Base-by-base conservation (phyloP, 2,113 vertebrate genomes). In the Illadopsis cleaveri region DNA sequence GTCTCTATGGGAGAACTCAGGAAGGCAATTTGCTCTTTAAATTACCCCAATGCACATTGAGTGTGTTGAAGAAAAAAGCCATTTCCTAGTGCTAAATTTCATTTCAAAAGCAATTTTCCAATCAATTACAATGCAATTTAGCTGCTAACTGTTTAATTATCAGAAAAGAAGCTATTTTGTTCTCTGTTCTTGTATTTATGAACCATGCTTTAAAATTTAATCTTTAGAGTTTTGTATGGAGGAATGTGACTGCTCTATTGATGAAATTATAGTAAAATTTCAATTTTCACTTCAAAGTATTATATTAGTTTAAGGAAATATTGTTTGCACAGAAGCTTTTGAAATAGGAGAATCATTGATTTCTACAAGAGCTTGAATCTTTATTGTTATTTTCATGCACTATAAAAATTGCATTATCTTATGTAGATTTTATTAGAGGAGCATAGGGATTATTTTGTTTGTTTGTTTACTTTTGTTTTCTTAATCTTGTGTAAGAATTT, bases 41-140 rank as follows among this genome's bases (percentile, higher is more conserved):
- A 96, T 96, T 96, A 92, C 97, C 93, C 92, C 94, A 85, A 62
- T 95, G 93, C 86, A 94, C 92, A 90, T 33, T 79, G 94, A 88
- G 93, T 62, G 60, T 81, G 97, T 81, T 88, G 86, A 93, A 97
- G 94, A 89, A 96, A 94, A 89, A 94, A 95, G 76, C 82, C 82
- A 97, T 97, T 98, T 98, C 96, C 96, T 95, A 88, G 94, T 97
- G 91, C 97, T 98, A 97, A 97, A 97, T 97, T 96, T 98, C 98
- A 98, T 98, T 98, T 92, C 97, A 98, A 98, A 98, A 97, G 96
- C 97, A 98, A 98, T 98, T 98, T 98, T 94, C 96, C 90, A 96
- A 98, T 98, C 98, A 98, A 98, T 98, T 98, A 97, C 97, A 97
- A 97, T 97, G 92, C 92, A 97, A 96, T 98, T 98, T 98, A 98